Base-by-base conservation (phyloP, 1,140 invertebrate genomes). In the Heliconius eleuchia region DNA sequence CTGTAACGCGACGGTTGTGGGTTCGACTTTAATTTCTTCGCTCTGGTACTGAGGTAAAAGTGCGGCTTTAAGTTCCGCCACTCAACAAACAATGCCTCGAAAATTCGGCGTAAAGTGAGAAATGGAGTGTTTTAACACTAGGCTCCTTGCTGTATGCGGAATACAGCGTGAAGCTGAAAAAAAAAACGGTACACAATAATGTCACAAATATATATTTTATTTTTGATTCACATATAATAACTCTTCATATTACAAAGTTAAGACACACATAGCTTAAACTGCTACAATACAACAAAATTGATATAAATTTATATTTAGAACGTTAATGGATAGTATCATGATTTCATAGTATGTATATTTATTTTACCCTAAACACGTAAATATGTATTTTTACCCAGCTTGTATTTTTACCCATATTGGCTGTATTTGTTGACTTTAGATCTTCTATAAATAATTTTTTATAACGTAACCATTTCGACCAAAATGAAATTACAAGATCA, bases 241-340 rank as follows among this genome's bases (percentile, higher is more conserved):
- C 34, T 34, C 19, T 71, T 71, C 2, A 71, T 34, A 71, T 66
- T 66, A 30, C 57, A 66, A 66, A 66, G 57, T 71, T 77, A 77
- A 77, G 76, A 77, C 76, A 77, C 76, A 77, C 37, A 70, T 77
- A 77, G 76, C 76, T 77, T 77, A 77, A 27, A 77, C 42, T n/a
- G 60, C 76, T 77, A 77, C 66, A 52, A 50, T 46, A 71, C 19
- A 77, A 76, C 75, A 71, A 77, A 73, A 50, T 50, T 73, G 72
- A 73, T 50, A 73, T 52, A 73, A 7, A 73, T 73, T 52, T 27
- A 73, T 27, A 50, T 46, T 4, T 73, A 71, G 71, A 71, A 37
- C 30, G 37, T 39, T 71, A n/a, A 37, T 71, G 11, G 18, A 37
- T 71, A 71, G n/a, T 66, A 66, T 66, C 11, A 66, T 66, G 57